phyloP scores from a whole-genome alignment of 2,797 vertebrate genomes.

The Acanthurus tractus region DNA sequence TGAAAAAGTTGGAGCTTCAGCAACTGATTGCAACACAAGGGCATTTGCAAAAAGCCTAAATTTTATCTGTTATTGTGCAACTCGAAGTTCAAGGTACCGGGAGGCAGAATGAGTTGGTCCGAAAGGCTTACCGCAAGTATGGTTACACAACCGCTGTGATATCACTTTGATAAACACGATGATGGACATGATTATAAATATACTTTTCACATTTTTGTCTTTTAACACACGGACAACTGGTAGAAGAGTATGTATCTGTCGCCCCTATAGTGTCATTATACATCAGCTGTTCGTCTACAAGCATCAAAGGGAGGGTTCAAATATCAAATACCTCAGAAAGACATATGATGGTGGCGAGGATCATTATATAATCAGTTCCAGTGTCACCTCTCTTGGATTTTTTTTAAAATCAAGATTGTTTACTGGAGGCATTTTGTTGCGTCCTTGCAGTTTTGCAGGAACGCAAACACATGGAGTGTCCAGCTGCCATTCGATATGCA shows the following conservation, averaged over 20 bases:
- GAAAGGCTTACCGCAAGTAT: slow-evolving; percentile 26
- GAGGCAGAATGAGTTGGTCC: background rate
- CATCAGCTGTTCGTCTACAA: slow-evolving; percentile 66
- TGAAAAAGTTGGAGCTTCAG: slow-evolving; percentile 9
- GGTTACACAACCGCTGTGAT: slow-evolving; percentile 5
- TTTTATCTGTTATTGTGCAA: background rate
- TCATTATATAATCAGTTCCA: slow-evolving; percentile 10
- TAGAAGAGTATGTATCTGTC: slow-evolving; percentile 16
- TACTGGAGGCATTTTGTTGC: background rate
- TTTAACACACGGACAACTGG: slow-evolving; percentile 54
- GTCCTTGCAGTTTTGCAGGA: slow-evolving; percentile 13
- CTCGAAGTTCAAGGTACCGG: background rate
- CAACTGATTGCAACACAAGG: slow-evolving; percentile 25
- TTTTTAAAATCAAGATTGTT: slow-evolving; percentile 1
- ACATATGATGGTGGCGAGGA: slow-evolving; percentile 19
- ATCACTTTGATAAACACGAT: slow-evolving; percentile 18
- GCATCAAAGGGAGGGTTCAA: slow-evolving; percentile 31
- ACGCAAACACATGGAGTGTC: slow-evolving; percentile 20
- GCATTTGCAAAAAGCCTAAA: slow-evolving; percentile 33
- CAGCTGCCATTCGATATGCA: background rate
- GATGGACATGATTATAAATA: slow-evolving; percentile 52
- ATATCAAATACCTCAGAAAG: slow-evolving; percentile 28
- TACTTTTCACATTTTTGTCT: slow-evolving; percentile 34
- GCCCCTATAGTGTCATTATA: slow-evolving; percentile 15
- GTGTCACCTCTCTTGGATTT: background rate